Conservation (phyloP, 2,888 invertebrate species). For the Cyclophora albipunctata region DNA sequence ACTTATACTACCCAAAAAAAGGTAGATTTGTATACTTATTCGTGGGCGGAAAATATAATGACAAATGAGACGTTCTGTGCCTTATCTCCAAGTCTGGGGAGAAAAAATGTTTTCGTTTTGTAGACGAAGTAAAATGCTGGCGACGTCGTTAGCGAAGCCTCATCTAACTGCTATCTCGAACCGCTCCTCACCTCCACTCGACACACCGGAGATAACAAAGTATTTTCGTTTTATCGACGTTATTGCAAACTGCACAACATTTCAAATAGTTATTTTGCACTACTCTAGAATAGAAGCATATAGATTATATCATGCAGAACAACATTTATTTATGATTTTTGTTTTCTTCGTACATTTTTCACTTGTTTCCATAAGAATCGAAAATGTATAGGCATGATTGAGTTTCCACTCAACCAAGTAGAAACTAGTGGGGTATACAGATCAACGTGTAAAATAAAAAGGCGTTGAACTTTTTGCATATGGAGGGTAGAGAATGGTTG, state of each 20-base stretch:
- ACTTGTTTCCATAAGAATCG: too few relatives aligned
- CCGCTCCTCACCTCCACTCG: conserved; percentile 29
- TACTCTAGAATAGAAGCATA: too few relatives aligned
- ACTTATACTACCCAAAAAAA: too few relatives aligned
- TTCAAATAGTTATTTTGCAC: conserved; percentile 6
- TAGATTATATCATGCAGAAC: too few relatives aligned
- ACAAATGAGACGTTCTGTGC: conserved; percentile 48
- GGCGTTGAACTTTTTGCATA: too few relatives aligned
- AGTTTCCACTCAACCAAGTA: too few relatives aligned
- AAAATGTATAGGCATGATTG: too few relatives aligned
- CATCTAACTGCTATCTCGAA: conserved; percentile 43
- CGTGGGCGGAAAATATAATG: conserved; percentile 45
- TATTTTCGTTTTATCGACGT: conserved; percentile 36
- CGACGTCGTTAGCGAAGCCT: conserved; percentile 48
- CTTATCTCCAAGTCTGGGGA: conserved; percentile 46
- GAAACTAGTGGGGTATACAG: too few relatives aligned
- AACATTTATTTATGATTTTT: too few relatives aligned
- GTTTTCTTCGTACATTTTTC: too few relatives aligned
- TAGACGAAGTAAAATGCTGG: conserved; percentile 44
- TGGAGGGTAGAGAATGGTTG: background rate
- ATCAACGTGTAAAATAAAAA: too few relatives aligned
- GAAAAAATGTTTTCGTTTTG: conserved; percentile 51
- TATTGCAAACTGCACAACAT: conserved; percentile 30
- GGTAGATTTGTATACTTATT: background rate
- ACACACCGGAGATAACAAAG: conserved; percentile 33